Evolutionary conservation across 2,888 invertebrate species (phyloP).

Genomic region (Lottia gigantea): DNA sequence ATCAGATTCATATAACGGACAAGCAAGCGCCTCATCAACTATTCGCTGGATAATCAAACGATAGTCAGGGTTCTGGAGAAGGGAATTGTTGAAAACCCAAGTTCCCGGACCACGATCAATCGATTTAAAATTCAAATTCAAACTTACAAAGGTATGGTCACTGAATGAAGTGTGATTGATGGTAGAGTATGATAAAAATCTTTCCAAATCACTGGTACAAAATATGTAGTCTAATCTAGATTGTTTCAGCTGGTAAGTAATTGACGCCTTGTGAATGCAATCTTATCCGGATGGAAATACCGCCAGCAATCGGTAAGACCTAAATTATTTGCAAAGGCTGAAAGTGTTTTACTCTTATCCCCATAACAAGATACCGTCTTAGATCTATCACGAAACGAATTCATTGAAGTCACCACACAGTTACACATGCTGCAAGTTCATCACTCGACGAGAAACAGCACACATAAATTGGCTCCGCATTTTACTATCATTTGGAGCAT

Average conservation of each 20-base stretch:
- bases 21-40: background rate
- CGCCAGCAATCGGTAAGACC: background rate
- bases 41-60: background rate
- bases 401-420: background rate
- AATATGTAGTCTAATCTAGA: background rate
- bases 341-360: background rate
- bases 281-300: background rate
- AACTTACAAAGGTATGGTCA: background rate
- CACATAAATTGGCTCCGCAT: background rate
- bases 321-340: background rate
- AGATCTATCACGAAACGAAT: background rate
- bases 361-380: background rate
- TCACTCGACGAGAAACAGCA: background rate
- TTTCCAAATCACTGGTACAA: background rate
- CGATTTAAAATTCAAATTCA: background rate
- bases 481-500: background rate
- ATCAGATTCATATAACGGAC: no score
- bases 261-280: background rate
- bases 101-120: background rate
- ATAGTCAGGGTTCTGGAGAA: background rate
- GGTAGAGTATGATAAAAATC: background rate
- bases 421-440: background rate
- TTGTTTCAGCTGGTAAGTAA: background rate
- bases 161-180: background rate
- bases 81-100: background rate